Percentiles rank a stretch among this genome's conserved stretches.
Evolutionary conservation across 2,888 invertebrate genomes (phyloP).

Genomic region (Meganola albula): DNA sequence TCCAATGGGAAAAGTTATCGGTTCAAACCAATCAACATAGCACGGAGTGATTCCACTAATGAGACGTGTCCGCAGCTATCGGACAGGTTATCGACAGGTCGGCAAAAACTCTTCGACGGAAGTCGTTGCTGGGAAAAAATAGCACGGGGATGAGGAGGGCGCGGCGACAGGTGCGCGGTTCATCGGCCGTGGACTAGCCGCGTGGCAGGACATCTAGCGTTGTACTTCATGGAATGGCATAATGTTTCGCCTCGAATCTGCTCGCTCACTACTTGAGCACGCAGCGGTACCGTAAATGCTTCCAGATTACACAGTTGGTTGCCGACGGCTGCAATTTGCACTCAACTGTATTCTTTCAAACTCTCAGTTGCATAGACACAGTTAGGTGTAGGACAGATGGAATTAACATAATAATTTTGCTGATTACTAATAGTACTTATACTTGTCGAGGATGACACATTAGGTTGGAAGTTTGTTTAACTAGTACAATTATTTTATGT

Average conservation of each 20-base stretch:
- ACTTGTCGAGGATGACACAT: too few relatives aligned
- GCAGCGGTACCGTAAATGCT: constrained; percentile 43
- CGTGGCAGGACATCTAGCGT: constrained; percentile 41
- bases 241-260: constrained; percentile 39
- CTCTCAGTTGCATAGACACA: too few relatives aligned
- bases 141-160: constrained; percentile 55
- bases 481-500: too few relatives aligned
- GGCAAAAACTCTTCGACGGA: constrained; percentile 69
- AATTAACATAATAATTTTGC: too few relatives aligned
- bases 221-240: constrained; percentile 44
- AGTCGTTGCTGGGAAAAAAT: constrained; percentile 65
- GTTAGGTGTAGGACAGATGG: too few relatives aligned
- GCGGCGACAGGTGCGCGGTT: constrained; percentile 64
- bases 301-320: constrained; percentile 28
- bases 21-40: constrained; percentile 46
- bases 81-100: constrained; percentile 64
- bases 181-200: constrained; percentile 54
- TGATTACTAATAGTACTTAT: too few relatives aligned
- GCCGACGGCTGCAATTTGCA: too few relatives aligned
- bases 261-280: constrained; percentile 31
- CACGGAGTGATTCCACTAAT: constrained; percentile 59
- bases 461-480: too few relatives aligned
- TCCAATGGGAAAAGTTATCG: constrained; percentile 39
- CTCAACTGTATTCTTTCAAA: too few relatives aligned
- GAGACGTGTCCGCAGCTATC: constrained; percentile 67